Evolutionary conservation across 2,888 invertebrate genomes (phyloP), one percentile per base, ranked within the genome.

Genomic region (Nasonovia ribisnigri): DNA sequence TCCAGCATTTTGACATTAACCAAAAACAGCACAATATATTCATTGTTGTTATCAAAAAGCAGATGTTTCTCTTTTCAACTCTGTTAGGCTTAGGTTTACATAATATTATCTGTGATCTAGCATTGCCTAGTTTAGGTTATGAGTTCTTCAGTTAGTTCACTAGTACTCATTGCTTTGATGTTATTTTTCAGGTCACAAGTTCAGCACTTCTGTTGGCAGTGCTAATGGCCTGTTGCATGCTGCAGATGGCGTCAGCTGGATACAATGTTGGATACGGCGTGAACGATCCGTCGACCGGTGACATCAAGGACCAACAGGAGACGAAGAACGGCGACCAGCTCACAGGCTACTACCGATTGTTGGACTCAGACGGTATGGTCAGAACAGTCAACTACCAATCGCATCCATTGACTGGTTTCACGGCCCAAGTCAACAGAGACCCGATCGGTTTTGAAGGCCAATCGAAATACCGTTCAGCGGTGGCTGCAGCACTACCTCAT

Each of bases 341-440:
- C 3, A 16, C 11, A 26, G 92, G 92, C 13, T 88, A 92, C 51
- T 92, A 92, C 29, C 26, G 51, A 67, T 10, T 67, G 13, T 6
- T 77, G 51, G 92, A 92, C 24, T 10, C 92, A 3, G 92, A 92
- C 77, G 88, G 88, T 20, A 1, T 42, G 42, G 4, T 43, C 43
- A 67, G 92, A 10, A 92, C 92, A 10, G 92, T 92, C n/a, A 88
- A 88, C 20, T 92, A 92, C n/a, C 26, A 51, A 10, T n/a, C 92
- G 5, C 16, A 92, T n/a, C 67, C 67, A 20, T 29, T 2, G 6
- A 88, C 87, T 67, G 92, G 92, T 16, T 92, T 92, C 51, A 36
- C 36, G 24, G 92, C 92, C 4, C 42, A 42, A 1, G 92, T 92
- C 26, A 42, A 24, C 29, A 67, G 67, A 43, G 51, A 91, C 4